Evolutionary conservation across 2,113 vertebrate genomes (phyloP).

Genomic region (Pleuronectes platessa): DNA sequence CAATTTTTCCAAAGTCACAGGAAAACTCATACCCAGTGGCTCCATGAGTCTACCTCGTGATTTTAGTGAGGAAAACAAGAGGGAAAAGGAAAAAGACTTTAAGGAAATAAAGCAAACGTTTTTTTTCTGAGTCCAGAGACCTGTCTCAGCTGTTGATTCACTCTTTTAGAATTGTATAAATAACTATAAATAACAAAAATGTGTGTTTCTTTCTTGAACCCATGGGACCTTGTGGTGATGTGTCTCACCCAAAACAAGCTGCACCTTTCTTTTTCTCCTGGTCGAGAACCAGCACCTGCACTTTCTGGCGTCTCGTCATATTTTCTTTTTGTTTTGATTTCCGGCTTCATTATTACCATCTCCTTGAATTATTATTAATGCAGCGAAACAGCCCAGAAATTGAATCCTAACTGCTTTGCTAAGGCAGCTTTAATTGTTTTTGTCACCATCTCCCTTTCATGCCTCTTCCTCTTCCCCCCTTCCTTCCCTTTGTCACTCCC

Average conservation of each 20-base stretch:
- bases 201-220: neutral
- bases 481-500: neutral
- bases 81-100: too few species aligned
- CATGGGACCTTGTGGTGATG: neutral
- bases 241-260: slow-evolving; percentile 1
- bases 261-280: neutral
- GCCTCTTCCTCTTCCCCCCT: neutral
- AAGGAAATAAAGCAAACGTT: too few species aligned
- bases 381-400: slow-evolving; percentile 12
- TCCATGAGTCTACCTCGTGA: too few species aligned
- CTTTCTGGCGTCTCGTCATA: neutral
- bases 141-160: neutral
- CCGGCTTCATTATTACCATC: slow-evolving; percentile 23
- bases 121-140: too few species aligned
- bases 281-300: neutral
- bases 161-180: neutral
- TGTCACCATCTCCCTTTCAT: slow-evolving; percentile 8
- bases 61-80: too few species aligned
- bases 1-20: too few species aligned
- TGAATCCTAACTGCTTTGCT: slow-evolving; percentile 1
- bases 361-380: slow-evolving; percentile 23
- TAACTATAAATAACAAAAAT: neutral
- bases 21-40: neutral
- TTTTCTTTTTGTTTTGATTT: slow-evolving; percentile 12
- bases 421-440: neutral